Evolutionary conservation across 2,113 vertebrate genomes (phyloP).

Genomic region (Antigone vipio): DNA sequence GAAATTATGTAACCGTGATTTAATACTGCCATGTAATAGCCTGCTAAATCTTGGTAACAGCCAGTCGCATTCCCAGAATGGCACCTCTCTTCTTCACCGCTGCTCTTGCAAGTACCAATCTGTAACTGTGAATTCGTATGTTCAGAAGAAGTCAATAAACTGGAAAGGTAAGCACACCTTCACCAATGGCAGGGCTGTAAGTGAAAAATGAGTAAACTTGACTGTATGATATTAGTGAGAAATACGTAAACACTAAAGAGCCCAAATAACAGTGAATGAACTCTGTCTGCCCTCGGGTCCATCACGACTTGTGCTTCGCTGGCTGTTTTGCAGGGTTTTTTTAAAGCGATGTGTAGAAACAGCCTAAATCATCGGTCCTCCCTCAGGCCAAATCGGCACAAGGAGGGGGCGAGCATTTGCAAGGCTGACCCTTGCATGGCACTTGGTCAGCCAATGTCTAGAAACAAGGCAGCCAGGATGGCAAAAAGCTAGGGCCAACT

Average conservation of each 20-base stretch:
- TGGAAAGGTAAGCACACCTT: neutral
- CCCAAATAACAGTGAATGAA: neutral
- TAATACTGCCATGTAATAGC: neutral
- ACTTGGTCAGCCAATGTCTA: neutral
- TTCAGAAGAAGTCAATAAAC: neutral
- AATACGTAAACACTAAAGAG: neutral
- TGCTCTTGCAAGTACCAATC: neutral
- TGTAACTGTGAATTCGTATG: neutral
- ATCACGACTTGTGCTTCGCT: neutral
- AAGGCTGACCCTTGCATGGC: neutral
- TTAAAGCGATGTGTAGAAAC: neutral
- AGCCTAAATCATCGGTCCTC: neutral
- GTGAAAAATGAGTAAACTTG: neutral
- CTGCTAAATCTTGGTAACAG: neutral
- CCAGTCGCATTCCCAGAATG: neutral
- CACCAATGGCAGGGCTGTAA: neutral
- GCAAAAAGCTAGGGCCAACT: neutral
- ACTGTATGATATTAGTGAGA: neutral
- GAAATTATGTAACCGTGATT: neutral
- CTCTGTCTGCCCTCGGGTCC: neutral
- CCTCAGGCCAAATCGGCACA: neutral
- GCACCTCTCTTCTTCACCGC: neutral
- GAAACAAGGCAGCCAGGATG: neutral
- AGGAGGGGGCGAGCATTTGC: accelerated
- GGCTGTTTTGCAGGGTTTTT: neutral